These are phyloP conservation scores for Todiramphus saurophagus DNA, from an alignment of 2,113 vertebrate species.

Conservation along the genomic window DNA sequence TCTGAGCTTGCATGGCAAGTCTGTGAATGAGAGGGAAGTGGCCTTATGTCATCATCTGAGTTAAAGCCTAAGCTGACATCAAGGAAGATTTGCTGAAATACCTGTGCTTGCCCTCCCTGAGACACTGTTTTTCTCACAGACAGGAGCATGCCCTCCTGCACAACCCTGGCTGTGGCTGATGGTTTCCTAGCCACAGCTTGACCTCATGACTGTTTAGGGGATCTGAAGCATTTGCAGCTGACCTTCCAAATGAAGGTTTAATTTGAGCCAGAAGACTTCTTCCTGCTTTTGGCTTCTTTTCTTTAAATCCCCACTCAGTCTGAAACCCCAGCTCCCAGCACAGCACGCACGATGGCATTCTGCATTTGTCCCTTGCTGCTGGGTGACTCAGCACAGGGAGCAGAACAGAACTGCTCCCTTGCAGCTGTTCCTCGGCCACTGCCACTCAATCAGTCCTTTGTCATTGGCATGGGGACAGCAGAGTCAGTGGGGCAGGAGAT, in stretches of 20 bases:
- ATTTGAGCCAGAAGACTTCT: background rate
- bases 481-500: accelerated
- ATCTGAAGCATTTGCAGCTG: background rate
- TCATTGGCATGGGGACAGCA: background rate
- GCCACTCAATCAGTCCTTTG: background rate
- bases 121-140: background rate
- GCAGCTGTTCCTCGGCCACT: background rate
- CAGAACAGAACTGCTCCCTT: background rate
- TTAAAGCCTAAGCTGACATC: background rate
- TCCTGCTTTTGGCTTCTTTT: background rate
- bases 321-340: background rate
- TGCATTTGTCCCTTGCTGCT: background rate
- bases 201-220: conserved; percentile 1
- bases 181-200: background rate
- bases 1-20: background rate
- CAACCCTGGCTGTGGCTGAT: background rate
- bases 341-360: accelerated
- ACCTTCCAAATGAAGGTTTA: background rate
- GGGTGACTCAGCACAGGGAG: background rate
- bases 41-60: background rate
- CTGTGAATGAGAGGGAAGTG: background rate
- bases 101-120: background rate
- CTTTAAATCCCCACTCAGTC: background rate
- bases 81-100: background rate
- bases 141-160: background rate